phyloP scores from a whole-genome alignment of 1,140 invertebrate genomes.

The Leptonema lineaticorne region DNA sequence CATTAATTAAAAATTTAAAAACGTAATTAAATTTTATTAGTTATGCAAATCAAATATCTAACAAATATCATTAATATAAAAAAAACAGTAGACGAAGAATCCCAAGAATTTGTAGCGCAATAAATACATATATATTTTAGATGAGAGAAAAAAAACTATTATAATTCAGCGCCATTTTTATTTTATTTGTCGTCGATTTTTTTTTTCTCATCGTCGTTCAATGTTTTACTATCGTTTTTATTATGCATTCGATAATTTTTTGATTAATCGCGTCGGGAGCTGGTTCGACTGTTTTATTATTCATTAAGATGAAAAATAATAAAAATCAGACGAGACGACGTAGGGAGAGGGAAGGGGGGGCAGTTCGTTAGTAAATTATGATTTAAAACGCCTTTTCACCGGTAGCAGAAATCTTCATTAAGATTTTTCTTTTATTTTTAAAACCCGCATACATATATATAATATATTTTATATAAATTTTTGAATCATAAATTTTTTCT shows the following conservation, averaged over 20 bases:
- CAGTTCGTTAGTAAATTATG: constrained; percentile 37
- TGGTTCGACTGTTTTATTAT: constrained; percentile 31
- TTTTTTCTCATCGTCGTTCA: too few relatives aligned
- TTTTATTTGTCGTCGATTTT: too few relatives aligned
- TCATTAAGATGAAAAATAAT: constrained; percentile 40
- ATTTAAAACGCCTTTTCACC: constrained; percentile 39
- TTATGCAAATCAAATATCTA: too few relatives aligned
- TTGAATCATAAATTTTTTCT: too few relatives aligned
- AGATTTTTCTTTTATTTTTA: constrained; percentile 28
- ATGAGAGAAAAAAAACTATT: neutral
- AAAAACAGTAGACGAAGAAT: neutral
- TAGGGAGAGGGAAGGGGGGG: too few relatives aligned
- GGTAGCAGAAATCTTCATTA: constrained; percentile 41
- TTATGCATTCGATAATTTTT: constrained; percentile 5
- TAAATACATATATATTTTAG: neutral
- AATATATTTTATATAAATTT: too few relatives aligned
- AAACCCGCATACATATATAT: neutral
- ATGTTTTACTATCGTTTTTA: too few relatives aligned
- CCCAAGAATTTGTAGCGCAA: too few relatives aligned
- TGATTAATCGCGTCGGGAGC: constrained; percentile 20
- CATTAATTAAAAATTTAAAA: neutral
- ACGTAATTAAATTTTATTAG: neutral
- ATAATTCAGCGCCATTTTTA: neutral
- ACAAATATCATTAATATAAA: too few relatives aligned
- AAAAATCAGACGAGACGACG: too few relatives aligned